phyloP scores from a whole-genome alignment of 2,888 invertebrate species.

The Eupithecia exiguata region DNA sequence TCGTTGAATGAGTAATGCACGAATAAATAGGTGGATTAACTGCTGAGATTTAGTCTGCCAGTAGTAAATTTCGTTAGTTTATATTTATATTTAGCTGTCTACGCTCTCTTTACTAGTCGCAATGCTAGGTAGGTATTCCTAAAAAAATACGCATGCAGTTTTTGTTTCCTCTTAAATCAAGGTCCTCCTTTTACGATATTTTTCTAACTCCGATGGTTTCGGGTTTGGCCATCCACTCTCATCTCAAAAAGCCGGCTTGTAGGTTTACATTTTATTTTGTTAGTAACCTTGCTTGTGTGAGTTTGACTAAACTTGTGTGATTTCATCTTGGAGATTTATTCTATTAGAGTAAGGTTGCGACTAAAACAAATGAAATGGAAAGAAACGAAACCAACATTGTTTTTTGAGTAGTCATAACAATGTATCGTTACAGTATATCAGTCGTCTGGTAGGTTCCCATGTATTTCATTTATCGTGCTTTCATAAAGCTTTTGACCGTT shows the following conservation, averaged over 20 bases:
- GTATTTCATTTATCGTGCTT: neutral
- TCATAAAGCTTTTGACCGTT: neutral
- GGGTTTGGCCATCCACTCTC: no score
- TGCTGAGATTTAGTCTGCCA: conserved; percentile 12
- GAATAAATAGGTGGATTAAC: conserved; percentile 17
- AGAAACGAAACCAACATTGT: neutral
- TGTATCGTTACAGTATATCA: neutral
- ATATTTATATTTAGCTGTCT: neutral
- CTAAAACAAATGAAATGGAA: neutral
- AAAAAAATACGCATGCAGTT: no score
- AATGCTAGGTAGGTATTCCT: neutral
- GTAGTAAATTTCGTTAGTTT: conserved; percentile 7
- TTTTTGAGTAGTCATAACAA: neutral
- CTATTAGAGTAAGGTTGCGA: neutral
- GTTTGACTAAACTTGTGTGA: no score
- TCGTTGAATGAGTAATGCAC: conserved; percentile 21
- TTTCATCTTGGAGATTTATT: neutral
- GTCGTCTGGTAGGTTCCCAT: neutral
- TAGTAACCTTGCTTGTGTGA: neutral
- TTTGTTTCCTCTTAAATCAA: no score
- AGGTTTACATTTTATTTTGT: neutral
- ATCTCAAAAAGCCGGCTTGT: no score
- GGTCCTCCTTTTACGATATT: no score
- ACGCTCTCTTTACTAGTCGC: neutral
- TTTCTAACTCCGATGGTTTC: no score